Evolutionary conservation across 2,797 vertebrate genomes (phyloP).

Genomic region (Bucorvus abyssinicus): DNA sequence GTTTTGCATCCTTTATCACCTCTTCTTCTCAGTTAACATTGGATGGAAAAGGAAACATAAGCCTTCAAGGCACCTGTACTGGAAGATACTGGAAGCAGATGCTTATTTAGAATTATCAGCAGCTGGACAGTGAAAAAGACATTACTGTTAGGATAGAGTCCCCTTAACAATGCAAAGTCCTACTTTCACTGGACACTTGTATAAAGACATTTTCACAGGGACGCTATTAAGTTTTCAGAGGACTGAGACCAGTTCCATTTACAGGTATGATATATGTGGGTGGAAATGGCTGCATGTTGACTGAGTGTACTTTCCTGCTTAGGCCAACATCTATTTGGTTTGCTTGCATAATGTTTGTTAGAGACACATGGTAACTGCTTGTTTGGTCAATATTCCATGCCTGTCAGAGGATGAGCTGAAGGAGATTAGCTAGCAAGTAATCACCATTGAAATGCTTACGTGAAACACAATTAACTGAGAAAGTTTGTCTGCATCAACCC

Average conservation of each 20-base stretch:
- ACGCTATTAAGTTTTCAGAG: not conserved
- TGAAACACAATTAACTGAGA: not conserved
- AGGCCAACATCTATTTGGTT: not conserved
- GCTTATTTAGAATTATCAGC: not conserved
- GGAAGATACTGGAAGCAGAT: not conserved
- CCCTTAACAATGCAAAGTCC: not conserved
- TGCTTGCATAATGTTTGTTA: not conserved
- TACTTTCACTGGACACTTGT: not conserved
- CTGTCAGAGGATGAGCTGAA: not conserved
- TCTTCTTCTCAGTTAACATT: not conserved
- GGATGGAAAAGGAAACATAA: not conserved
- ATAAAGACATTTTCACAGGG: not conserved
- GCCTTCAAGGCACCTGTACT: not conserved
- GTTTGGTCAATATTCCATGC: not conserved
- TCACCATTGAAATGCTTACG: not conserved
- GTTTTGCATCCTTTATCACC: not conserved
- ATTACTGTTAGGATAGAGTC: not conserved
- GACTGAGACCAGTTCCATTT: not conserved
- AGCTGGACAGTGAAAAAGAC: not conserved
- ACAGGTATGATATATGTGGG: not conserved
- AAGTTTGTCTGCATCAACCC: not conserved
- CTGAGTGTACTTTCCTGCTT: not conserved
- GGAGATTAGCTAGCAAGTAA: not conserved
- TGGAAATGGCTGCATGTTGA: not conserved
- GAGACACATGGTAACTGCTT: not conserved